Percentiles rank a stretch among this genome's conserved stretches.
Evolutionary conservation across 1,140 invertebrate species (phyloP).

Genomic region (Bombus pyrosoma): DNA sequence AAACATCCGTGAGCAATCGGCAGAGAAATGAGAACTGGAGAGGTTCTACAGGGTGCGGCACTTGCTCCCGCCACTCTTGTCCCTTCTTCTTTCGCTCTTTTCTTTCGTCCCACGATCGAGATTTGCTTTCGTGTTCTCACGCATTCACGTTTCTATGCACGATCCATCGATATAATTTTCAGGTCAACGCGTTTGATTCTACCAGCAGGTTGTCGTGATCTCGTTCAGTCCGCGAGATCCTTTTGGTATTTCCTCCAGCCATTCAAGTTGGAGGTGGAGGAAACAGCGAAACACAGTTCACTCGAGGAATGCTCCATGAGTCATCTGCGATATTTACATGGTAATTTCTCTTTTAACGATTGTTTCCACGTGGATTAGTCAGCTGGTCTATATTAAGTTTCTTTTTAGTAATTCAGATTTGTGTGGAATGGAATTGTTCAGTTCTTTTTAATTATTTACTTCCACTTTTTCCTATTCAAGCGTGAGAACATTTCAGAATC

Average conservation of each 20-base stretch:
- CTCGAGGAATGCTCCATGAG: background rate
- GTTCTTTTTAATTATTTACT: background rate
- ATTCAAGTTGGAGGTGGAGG: background rate
- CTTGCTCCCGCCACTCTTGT: background rate
- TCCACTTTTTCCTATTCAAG: background rate
- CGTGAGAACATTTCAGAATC: background rate
- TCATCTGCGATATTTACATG: slow-evolving; percentile 13
- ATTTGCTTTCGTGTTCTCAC: background rate
- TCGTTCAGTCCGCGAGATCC: slow-evolving; percentile 4
- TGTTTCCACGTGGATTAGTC: background rate
- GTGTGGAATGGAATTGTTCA: background rate
- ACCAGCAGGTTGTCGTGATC: background rate
- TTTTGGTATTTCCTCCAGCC: slow-evolving; percentile 13
- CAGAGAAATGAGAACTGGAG: background rate
- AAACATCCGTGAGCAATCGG: slow-evolving; percentile 21
- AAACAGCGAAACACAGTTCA: background rate
- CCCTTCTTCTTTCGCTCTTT: background rate
- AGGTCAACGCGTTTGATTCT: slow-evolving; percentile 16
- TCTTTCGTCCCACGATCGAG: background rate
- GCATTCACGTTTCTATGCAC: background rate
- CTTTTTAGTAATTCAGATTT: background rate
- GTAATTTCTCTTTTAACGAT: slow-evolving; percentile 24
- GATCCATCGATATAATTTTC: slow-evolving; percentile 21
- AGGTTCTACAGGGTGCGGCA: slow-evolving; percentile 26
- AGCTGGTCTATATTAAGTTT: background rate